A percentile compares a stretch with the other conserved stretches of the same genome.
Evolutionary conservation across 2,797 vertebrate species (phyloP).

Genomic region (Coregonus sp.): DNA sequence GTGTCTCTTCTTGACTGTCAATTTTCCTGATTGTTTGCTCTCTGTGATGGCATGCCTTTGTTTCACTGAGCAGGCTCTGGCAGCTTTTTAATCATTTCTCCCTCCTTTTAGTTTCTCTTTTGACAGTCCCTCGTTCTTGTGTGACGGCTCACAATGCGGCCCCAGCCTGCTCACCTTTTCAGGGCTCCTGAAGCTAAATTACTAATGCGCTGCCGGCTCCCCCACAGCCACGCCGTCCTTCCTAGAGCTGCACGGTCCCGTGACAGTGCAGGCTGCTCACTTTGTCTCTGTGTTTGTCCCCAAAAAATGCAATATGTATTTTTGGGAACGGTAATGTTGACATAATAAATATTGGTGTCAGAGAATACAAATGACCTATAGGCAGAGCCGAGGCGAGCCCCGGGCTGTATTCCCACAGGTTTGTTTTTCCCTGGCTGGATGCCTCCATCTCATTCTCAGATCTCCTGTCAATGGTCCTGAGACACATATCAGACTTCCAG

Average conservation of each 20-base stretch:
- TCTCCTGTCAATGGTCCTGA: conserved; percentile 55
- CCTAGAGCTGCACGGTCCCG: conserved; percentile 60
- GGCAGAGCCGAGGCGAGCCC: conserved; percentile 36
- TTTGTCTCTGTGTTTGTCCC: conserved; percentile 64
- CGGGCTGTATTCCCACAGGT: conserved; percentile 41
- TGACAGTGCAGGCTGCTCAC: conserved; percentile 67
- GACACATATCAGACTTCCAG: conserved; percentile 46
- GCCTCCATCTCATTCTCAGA: conserved; percentile 16
- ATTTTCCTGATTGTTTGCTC: not conserved
- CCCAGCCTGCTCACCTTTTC: conserved; percentile 28
- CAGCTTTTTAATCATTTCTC: conserved; percentile 68
- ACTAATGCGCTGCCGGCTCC: conserved; percentile 60
- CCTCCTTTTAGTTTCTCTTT: conserved; percentile 64
- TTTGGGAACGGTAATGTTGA: conserved; percentile 75
- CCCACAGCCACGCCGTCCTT: conserved; percentile 19
- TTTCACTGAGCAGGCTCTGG: conserved; percentile 34
- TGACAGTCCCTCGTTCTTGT: conserved; percentile 56
- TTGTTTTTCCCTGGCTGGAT: conserved; percentile 46
- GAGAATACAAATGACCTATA: conserved; percentile 67
- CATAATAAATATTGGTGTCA: conserved; percentile 79
- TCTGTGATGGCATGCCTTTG: not conserved
- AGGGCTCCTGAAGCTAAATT: conserved; percentile 21
- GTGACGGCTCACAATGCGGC: conserved; percentile 12
- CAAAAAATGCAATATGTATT: conserved; percentile 76
- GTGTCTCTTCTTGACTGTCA: not conserved